phyloP scores from a whole-genome alignment of 2,113 vertebrate species.

The Syrmaticus mikado region DNA sequence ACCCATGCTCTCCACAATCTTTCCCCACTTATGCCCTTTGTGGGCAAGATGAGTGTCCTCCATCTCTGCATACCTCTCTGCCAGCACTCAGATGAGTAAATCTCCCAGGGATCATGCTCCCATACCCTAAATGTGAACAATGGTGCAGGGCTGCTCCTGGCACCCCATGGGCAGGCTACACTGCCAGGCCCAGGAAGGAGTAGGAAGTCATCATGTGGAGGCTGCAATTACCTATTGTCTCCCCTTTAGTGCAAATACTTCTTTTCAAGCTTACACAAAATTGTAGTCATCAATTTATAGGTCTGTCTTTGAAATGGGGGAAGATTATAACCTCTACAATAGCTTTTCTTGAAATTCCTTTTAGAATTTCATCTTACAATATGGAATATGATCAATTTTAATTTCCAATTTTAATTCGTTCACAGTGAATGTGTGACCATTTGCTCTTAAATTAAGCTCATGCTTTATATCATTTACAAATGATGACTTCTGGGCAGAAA shows the following conservation, averaged over 20 bases:
- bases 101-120: accelerated
- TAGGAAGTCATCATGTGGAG: not conserved
- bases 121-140: not conserved
- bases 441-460: not conserved
- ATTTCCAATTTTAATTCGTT: not conserved
- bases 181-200: not conserved
- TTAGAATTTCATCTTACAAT: not conserved
- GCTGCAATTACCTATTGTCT: not conserved
- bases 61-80: not conserved
- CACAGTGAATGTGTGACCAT: not conserved
- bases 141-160: not conserved
- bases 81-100: not conserved
- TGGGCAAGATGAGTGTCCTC: not conserved
- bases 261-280: not conserved
- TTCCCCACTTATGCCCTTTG: not conserved
- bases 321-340: not conserved
- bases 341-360: not conserved
- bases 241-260: not conserved
- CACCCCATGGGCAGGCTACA: accelerated
- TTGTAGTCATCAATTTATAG: not conserved
- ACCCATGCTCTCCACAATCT: accelerated
- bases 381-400: not conserved
- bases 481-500: not conserved
- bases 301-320: not conserved
- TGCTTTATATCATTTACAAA: not conserved